Percentiles rank a stretch among this genome's conserved stretches.
phyloP scores from a whole-genome alignment of 2,113 vertebrate genomes.

The Melanotaenia duboulayi region DNA sequence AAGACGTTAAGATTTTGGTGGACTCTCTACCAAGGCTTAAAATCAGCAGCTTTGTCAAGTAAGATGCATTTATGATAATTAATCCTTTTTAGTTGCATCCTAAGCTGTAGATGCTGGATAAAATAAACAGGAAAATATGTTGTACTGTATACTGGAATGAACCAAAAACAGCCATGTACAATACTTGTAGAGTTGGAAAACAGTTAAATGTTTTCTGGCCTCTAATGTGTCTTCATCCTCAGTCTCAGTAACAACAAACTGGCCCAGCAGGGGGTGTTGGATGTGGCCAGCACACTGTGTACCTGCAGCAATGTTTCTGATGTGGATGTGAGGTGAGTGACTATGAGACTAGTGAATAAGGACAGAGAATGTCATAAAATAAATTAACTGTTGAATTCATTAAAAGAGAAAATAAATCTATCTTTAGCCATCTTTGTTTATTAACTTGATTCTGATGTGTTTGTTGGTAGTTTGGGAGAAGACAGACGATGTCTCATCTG shows the following conservation, averaged over 20 bases:
- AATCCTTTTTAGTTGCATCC: not conserved
- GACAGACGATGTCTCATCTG: slow-evolving; percentile 80
- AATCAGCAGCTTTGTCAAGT: slow-evolving; percentile 75
- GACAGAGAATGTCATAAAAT: no score
- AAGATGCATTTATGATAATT: slow-evolving; percentile 16
- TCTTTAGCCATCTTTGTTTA: not conserved
- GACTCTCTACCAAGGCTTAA: slow-evolving; percentile 63
- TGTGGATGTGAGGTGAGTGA: slow-evolving; percentile 84
- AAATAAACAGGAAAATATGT: not conserved
- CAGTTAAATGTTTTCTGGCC: not conserved
- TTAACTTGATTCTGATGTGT: slow-evolving; percentile 3
- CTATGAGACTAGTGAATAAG: not conserved
- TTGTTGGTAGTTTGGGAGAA: slow-evolving; percentile 79
- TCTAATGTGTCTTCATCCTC: slow-evolving; percentile 15
- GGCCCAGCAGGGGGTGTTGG: slow-evolving; percentile 69
- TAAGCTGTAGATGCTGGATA: not conserved
- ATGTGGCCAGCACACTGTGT: slow-evolving; percentile 75
- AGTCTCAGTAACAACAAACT: slow-evolving; percentile 85
- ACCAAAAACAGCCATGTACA: not conserved
- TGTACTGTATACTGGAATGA: no score
- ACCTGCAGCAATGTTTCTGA: slow-evolving; percentile 70
- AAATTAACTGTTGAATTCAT: not conserved
- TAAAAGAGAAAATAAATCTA: not conserved
- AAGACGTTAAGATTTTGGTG: slow-evolving; percentile 65
- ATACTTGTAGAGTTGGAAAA: no score